Evolutionary conservation across 64 coral and sea anemone genomes (phyloP), one percentile per base, ranked within the genome.

Genomic region (Porites lutea): DNA sequence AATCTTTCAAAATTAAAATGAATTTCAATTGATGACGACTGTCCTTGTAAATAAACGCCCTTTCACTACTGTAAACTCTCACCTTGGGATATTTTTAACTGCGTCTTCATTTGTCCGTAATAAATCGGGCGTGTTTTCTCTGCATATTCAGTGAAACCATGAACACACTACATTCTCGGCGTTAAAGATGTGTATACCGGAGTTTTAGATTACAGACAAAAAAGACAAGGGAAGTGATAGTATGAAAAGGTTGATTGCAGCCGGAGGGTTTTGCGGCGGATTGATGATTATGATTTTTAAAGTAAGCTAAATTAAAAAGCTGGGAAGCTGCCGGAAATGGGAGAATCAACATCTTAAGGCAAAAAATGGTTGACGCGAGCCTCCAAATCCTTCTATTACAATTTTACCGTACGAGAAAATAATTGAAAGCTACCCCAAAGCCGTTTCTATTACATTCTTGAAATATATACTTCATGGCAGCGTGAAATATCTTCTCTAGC

Each of bases 301-400:
- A 50, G 46, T 48, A 51, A 50, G 73, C 4, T 76, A 76, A 76
- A 76, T 76, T 76, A 76, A 76, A 76, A 76, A 49, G 46, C 51
- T 49, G 48, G 12, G 48, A 52, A 51, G 47, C 47, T 52, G 73
- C 73, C 73, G 73, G 73, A 76, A 76, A 76, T 48, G 48, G 37
- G 15, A 2, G 16, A 75, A 76, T 49, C 73, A 76, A 76, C 48
- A 52, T 76, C 73, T 76, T 19, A 2, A 8, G 45, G 48, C 73
- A 52, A 51, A 19, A 52, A 37, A 37, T 37, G 27, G 54, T 57
- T 1, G 12, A 57, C 54, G 54, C 54, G 12, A 57, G 12, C 7
- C 0, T 0, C 54, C 7, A 57, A 57, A 57, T 57, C 54, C 54
- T 57, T 57, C 7, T 57, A 4, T 7, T 4, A 9, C 7, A 57